Evolutionary conservation across 2,113 vertebrate species (phyloP).

Genomic region (Nicator chloris): DNA sequence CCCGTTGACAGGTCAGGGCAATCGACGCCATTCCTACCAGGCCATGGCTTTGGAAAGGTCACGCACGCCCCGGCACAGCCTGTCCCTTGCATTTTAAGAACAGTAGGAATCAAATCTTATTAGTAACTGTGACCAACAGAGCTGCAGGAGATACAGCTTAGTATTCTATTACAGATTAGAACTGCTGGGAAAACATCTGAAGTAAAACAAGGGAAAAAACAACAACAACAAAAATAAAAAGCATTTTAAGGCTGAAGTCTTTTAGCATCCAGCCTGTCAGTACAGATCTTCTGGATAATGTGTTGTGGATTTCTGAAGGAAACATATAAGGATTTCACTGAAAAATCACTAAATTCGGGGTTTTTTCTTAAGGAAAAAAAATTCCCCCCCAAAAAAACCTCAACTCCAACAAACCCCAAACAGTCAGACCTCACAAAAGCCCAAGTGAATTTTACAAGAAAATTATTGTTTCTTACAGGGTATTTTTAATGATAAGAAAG

Average conservation of each 20-base stretch:
- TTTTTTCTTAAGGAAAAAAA: neutral
- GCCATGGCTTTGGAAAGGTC: slow-evolving; percentile 3
- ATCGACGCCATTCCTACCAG: neutral
- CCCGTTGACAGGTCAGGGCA: neutral
- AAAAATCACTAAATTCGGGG: neutral
- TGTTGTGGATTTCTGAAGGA: neutral
- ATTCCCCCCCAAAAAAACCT: too few species aligned
- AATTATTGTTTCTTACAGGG: neutral
- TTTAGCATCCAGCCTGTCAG: neutral
- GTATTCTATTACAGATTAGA: slow-evolving; percentile 20
- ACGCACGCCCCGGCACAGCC: neutral
- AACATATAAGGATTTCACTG: neutral
- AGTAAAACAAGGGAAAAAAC: neutral
- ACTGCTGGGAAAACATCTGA: neutral
- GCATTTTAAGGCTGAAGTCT: neutral
- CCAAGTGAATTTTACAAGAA: neutral
- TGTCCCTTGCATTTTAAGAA: slow-evolving; percentile 18
- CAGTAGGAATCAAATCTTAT: slow-evolving; percentile 40
- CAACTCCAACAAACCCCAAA: neutral
- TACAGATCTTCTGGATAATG: neutral
- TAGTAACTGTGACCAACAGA: slow-evolving; percentile 28
- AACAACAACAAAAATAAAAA: neutral
- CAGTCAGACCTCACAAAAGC: neutral
- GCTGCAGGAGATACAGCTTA: neutral
- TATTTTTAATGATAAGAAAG: neutral